These are phyloP conservation scores for Pimephales promelas DNA, from an alignment of 2,113 vertebrate genomes.

Conservation along the genomic window DNA sequence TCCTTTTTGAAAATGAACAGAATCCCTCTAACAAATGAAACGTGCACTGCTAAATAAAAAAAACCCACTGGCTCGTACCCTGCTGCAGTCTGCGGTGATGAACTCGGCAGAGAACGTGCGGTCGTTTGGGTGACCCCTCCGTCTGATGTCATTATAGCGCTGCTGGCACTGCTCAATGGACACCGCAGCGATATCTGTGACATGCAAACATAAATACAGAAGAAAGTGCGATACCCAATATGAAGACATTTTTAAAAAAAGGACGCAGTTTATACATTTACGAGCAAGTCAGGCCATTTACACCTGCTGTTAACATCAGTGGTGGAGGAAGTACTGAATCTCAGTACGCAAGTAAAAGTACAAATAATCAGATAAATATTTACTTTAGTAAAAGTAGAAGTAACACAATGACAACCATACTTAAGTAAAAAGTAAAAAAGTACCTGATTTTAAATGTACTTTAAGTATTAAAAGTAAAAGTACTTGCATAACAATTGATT, in stretches of 20 bases:
- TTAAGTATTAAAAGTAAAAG: too few relatives aligned
- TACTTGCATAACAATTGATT: too few relatives aligned
- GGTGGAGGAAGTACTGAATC: too few relatives aligned
- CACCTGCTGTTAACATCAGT: background rate
- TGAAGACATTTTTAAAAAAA: background rate
- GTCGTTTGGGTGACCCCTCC: constrained; percentile 77
- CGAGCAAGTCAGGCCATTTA: background rate
- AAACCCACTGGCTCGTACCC: constrained; percentile 74
- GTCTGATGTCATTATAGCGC: constrained; percentile 89
- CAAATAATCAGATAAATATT: too few relatives aligned
- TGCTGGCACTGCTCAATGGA: constrained; percentile 93
- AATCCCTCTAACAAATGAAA: background rate
- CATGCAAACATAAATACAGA: constrained; percentile 5
- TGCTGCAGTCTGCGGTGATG: constrained; percentile 90
- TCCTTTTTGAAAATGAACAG: background rate
- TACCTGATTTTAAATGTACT: too few relatives aligned
- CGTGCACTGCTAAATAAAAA: background rate
- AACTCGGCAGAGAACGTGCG: constrained; percentile 89
- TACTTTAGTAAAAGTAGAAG: too few relatives aligned
- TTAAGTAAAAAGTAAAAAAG: too few relatives aligned
- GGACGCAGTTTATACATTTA: background rate
- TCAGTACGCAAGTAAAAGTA: too few relatives aligned
- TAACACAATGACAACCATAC: too few relatives aligned
- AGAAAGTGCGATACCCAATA: background rate
- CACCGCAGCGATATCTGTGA: constrained; percentile 88